These are phyloP conservation scores for Trachelus troglodyta DNA, from an alignment of 2,888 invertebrate genomes.

Conservation along the genomic window DNA sequence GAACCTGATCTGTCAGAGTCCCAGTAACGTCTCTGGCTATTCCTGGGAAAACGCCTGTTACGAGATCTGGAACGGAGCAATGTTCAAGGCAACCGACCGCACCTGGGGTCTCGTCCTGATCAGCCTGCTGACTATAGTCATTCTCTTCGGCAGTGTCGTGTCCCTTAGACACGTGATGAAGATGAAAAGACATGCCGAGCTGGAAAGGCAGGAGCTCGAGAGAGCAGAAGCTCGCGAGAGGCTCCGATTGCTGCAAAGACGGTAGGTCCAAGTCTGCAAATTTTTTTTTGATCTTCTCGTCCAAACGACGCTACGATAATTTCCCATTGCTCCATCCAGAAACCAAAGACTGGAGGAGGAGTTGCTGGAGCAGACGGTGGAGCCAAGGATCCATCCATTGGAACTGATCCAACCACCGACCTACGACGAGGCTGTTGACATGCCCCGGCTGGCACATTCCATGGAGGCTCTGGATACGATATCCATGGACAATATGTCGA, in stretches of 20 bases:
- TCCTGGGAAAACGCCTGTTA: slow-evolving; percentile 79
- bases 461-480: slow-evolving; percentile 55
- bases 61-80: slow-evolving; percentile 69
- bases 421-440: slow-evolving; percentile 81
- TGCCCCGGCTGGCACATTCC: slow-evolving; percentile 74
- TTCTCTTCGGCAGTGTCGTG: slow-evolving; percentile 70
- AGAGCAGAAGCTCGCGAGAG: slow-evolving; percentile 71
- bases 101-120: slow-evolving; percentile 54
- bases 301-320: background rate
- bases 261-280: slow-evolving; percentile 49
- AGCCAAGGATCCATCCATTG: slow-evolving; percentile 69
- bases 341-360: slow-evolving; percentile 46
- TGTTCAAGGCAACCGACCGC: slow-evolving; percentile 29
- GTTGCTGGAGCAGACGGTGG: slow-evolving; percentile 48
- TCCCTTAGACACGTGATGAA: slow-evolving; percentile 71
- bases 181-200: slow-evolving; percentile 68
- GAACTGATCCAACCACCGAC: slow-evolving; percentile 79
- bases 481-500: slow-evolving; percentile 32
- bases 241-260: slow-evolving; percentile 66
- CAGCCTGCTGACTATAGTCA: slow-evolving; percentile 60
- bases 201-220: slow-evolving; percentile 70
- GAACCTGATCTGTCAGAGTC: slow-evolving; percentile 75
- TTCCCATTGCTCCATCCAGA: slow-evolving; percentile 29
- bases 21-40: slow-evolving; percentile 72
- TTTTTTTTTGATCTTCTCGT: background rate